phyloP scores from a whole-genome alignment of 1,140 invertebrate genomes.

The Drosophila trapezifrons region DNA sequence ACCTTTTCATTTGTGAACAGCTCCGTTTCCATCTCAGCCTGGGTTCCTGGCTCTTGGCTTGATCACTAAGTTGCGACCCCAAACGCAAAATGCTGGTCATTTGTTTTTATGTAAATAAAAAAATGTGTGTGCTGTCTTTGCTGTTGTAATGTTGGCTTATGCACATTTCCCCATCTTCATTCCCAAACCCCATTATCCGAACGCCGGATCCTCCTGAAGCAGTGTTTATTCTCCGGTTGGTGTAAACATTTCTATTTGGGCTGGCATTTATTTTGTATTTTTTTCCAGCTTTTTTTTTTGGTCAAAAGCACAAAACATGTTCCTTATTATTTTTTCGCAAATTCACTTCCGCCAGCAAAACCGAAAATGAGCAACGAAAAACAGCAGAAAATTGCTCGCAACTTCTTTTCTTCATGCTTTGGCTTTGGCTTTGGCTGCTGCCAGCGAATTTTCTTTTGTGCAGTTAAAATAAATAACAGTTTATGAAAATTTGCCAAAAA shows the following conservation, averaged over 20 bases:
- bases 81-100: slow-evolving; percentile 77
- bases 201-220: slow-evolving; percentile 19
- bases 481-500: slow-evolving; percentile 83
- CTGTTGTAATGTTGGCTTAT: slow-evolving; percentile 41
- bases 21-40: slow-evolving; percentile 28
- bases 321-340: slow-evolving; percentile 69
- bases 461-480: slow-evolving; percentile 82
- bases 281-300: slow-evolving; percentile 11
- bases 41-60: slow-evolving; percentile 25
- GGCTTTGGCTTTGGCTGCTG: slow-evolving; percentile 23
- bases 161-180: slow-evolving; percentile 50
- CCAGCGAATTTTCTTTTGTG: slow-evolving; percentile 66
- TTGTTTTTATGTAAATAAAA: slow-evolving; percentile 82
- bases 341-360: slow-evolving; percentile 70
- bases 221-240: slow-evolving; percentile 42
- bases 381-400: slow-evolving; percentile 70
- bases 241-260: slow-evolving; percentile 74
- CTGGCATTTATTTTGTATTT: background rate
- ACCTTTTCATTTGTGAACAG: slow-evolving; percentile 46
- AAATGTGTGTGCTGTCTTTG: slow-evolving; percentile 51
- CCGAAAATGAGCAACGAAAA: slow-evolving; percentile 53
- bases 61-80: slow-evolving; percentile 29
- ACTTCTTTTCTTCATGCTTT: slow-evolving; percentile 50
- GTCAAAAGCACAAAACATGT: slow-evolving; percentile 74
- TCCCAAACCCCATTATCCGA: slow-evolving; percentile 5